phyloP scores from a whole-genome alignment of 2,113 vertebrate genomes.

The Callaeas wilsoni region DNA sequence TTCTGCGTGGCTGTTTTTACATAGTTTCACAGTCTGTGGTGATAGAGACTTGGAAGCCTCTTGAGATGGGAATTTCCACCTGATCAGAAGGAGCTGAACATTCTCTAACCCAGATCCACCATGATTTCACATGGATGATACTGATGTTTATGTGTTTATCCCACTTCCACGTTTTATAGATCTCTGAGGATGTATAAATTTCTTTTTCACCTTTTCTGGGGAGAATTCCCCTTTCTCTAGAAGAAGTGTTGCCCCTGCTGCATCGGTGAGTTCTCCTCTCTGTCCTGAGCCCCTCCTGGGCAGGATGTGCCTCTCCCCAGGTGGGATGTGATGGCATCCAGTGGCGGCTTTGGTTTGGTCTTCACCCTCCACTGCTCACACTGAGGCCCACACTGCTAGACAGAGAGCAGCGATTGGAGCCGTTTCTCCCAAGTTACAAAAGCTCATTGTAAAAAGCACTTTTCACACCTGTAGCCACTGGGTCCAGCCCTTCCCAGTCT shows the following conservation, averaged over 20 bases:
- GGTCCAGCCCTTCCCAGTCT: neutral
- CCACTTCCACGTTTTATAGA: neutral
- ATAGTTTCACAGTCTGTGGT: neutral
- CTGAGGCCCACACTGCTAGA: neutral
- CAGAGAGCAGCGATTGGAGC: neutral
- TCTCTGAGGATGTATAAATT: neutral
- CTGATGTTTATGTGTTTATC: neutral
- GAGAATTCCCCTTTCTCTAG: neutral
- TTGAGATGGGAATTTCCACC: neutral
- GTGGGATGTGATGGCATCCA: neutral
- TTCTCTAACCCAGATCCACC: neutral
- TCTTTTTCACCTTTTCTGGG: neutral
- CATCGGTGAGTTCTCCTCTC: rapidly evolving
- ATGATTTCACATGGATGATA: neutral
- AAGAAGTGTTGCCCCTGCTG: neutral
- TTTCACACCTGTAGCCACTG: slow-evolving; percentile 19
- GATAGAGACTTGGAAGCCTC: neutral
- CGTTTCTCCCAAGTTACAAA: neutral
- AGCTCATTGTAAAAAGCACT: slow-evolving; percentile 5
- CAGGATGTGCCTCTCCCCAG: neutral
- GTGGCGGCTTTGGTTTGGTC: neutral
- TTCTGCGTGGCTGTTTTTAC: neutral
- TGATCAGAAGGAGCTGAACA: neutral
- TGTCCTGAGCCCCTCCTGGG: neutral
- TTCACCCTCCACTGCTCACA: neutral